Conservation (phyloP, 2,113 vertebrate genomes). For the Pan paniscus region DNA sequence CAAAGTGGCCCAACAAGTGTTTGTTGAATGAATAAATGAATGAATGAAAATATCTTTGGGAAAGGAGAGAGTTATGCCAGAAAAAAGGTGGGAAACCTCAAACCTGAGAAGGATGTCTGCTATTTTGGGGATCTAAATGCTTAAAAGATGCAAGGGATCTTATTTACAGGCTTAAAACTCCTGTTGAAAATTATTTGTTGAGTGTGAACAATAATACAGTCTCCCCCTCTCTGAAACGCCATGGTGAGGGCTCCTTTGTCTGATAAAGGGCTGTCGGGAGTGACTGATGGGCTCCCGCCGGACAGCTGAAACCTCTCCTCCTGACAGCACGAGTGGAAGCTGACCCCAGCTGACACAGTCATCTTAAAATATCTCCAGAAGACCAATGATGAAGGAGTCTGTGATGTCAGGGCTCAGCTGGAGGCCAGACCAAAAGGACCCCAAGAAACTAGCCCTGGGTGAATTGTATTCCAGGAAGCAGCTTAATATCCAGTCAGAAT, state of each 20-base stretch:
- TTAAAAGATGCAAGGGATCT: background rate
- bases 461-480: background rate
- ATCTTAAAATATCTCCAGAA: slow-evolving; percentile 66
- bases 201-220: slow-evolving; percentile 53
- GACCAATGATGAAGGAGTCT: too few relatives aligned
- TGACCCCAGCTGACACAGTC: slow-evolving; percentile 63
- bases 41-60: background rate
- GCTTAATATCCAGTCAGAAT: background rate
- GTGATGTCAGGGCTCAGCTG: slow-evolving; percentile 7
- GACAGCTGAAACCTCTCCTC: slow-evolving; percentile 71
- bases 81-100: background rate
- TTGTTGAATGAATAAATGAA: background rate
- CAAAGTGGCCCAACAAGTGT: background rate
- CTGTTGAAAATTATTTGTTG: slow-evolving; percentile 66
- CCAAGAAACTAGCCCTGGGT: background rate
- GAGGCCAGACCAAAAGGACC: background rate
- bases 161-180: slow-evolving; percentile 48
- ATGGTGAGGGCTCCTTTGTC: slow-evolving; percentile 73
- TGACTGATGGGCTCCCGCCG: slow-evolving; percentile 76
- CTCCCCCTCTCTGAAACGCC: slow-evolving; percentile 48
- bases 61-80: background rate
- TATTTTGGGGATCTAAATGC: background rate
- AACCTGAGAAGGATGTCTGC: background rate
- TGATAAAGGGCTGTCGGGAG: slow-evolving; percentile 73
- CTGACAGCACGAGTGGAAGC: slow-evolving; percentile 66